Conservation (phyloP, 2,797 vertebrate species). For the Limosa lapponica region DNA sequence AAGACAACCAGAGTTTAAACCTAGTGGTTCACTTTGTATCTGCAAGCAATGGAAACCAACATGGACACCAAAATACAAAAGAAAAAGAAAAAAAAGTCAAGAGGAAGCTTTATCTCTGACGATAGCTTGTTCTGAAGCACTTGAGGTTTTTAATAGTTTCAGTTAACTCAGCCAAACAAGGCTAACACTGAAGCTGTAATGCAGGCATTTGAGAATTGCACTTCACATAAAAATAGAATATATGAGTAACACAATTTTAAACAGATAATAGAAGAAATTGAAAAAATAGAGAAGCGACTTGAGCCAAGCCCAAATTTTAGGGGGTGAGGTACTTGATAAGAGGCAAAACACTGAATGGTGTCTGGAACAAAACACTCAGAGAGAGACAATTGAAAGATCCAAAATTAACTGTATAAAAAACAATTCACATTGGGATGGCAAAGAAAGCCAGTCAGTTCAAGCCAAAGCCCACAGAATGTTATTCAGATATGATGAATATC, state of each 20-base stretch:
- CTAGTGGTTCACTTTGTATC: background rate
- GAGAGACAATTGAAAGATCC: background rate
- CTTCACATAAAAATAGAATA: background rate
- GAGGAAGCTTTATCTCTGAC: background rate
- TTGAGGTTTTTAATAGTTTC: constrained; percentile 12
- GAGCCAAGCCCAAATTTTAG: background rate
- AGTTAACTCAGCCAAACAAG: background rate
- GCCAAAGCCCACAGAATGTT: background rate
- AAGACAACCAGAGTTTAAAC: background rate
- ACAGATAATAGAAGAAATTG: background rate
- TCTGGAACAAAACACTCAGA: background rate
- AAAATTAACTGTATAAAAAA: background rate
- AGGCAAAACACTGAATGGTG: background rate
- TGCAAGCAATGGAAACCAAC: background rate
- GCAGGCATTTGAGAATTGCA: background rate
- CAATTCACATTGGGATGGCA: background rate
- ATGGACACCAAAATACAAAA: background rate
- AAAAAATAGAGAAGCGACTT: background rate
- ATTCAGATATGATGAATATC: background rate
- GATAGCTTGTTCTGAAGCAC: background rate
- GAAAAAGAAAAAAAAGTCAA: background rate
- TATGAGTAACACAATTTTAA: background rate
- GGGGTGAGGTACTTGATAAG: background rate
- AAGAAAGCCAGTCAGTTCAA: background rate
- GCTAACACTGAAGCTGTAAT: background rate